Base-by-base conservation (phyloP, 2,797 vertebrate genomes). In the Brachyalestes nurse region DNA sequence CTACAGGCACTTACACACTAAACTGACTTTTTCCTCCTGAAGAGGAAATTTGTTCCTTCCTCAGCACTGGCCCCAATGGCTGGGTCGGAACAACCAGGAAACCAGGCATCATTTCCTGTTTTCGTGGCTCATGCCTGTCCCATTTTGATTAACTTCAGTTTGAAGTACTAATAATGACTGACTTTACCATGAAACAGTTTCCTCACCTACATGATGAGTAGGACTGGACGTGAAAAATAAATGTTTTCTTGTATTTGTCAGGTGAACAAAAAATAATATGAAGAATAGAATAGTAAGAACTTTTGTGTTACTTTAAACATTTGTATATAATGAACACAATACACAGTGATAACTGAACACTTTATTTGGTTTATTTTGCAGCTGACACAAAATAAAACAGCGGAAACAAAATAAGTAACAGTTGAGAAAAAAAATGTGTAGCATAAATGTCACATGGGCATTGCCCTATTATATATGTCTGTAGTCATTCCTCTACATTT, bases 1-100 rank as follows among this genome's bases (percentile, higher is more conserved):
- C 87, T 92, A 88, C 86, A 89, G 87, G 90, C 84, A 90, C 93
- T 95, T 93, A 90, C 87, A 90, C 93, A 90, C 91, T 92, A 89
- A 82, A 85, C 91, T 91, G 87, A 79, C 81, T 80, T 88, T 90
- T 95, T 96, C 91, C 92, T 91, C 89, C 92, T 86, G 82, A 82
- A 90, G 85, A 87, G 93, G 95, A 97, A 96, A 95, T 91, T 90
- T 85, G 90, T 87, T 92, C 93, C 95, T 97, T 97, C 94, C 91
- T 81, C 80, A 88, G 80, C 73, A 77, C 83, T 93, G 89, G 84
- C 88, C 84, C 89, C 86, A 90, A 89, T 93, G 93, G 88, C 87
- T 87, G 84, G 91, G 88, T 91, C 89, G 91, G 89, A 93, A 91
- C 88, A 92, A 88, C 82, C 65, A 88, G 90, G 90, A 93, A 86